Evolutionary conservation across 1,140 invertebrate species (phyloP).

Genomic region (Sweltsa coloradensis): DNA sequence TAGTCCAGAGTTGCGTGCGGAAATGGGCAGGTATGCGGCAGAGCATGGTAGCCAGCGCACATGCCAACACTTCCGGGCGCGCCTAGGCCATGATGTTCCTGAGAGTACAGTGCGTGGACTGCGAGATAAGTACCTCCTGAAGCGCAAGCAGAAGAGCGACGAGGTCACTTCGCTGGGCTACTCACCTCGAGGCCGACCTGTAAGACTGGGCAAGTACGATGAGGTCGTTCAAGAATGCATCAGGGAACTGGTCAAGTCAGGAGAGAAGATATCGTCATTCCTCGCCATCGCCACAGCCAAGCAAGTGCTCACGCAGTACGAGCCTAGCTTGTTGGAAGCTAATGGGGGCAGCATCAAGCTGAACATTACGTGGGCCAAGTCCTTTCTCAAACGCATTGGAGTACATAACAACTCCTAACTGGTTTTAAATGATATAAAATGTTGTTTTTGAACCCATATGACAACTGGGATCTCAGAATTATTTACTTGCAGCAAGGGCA

Average conservation of each 20-base stretch:
- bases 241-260: constrained; percentile 24
- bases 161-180: constrained; percentile 26
- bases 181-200: constrained; percentile 26
- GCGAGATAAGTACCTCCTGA: constrained; percentile 27
- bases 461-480: too few relatives aligned
- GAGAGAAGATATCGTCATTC: constrained; percentile 28
- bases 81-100: constrained; percentile 25
- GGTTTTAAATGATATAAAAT: too few relatives aligned
- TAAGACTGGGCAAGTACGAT: constrained; percentile 29
- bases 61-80: constrained; percentile 24
- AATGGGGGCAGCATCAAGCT: constrained; percentile 28
- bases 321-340: constrained; percentile 27
- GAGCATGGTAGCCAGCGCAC: constrained; percentile 28
- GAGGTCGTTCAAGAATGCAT: constrained; percentile 29
- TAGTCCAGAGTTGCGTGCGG: constrained; percentile 28
- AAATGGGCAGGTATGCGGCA: constrained; percentile 29
- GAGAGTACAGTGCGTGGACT: constrained; percentile 29
- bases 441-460: too few relatives aligned
- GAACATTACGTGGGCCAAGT: constrained; percentile 30
- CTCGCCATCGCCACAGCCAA: constrained; percentile 29
- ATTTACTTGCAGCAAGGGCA: too few relatives aligned
- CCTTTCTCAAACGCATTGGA: constrained; percentile 24
- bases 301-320: constrained; percentile 28
- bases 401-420: constrained; percentile 19
- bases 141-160: constrained; percentile 18